Base-by-base conservation (phyloP, 2,113 vertebrate genomes). In the Hystrix cristata region DNA sequence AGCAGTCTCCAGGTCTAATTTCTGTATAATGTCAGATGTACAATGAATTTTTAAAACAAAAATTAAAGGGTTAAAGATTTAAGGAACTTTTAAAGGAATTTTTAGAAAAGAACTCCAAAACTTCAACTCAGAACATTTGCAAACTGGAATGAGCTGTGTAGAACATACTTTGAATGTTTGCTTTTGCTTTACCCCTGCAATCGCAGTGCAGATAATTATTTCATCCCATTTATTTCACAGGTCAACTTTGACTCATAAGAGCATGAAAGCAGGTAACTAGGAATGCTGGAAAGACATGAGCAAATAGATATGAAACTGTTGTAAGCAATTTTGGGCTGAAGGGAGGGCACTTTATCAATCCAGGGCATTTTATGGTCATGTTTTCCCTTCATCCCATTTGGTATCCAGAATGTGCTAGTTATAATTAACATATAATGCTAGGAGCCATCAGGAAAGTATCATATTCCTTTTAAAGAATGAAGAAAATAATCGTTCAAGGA, bases 171-270 rank as follows among this genome's bases (percentile, higher is more conserved):
- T 90, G 55, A 78, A 0, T 90, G 71, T 96, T 94, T 96, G 86
- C 53, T 96, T 94, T 93, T 87, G 95, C 69, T 96, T 86, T 90
- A 76, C 91, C 97, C 65, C 59, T 65, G 87, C 69, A 59, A 93
- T 87, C 48, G 89, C 91, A 79, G 87, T 78, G 57, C 60, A 97
- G 95, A 98, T 90, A 95, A 96, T 93, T 94, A 92, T 95, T 97
- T 96, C 89, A 93, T 91, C 92, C 87, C 86, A 43, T 94, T 96
- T 96, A 97, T 93, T 94, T 95, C 87, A 95, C 64, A 90, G 91
- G 91, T 96, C 95, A 97, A 83, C 83, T 94, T 82, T 95, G 95
- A 93, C 95, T 96, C 95, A 89, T 87, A 87, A 96, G 96, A 94
- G 83, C 90, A 82, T 67, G 90, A 98, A 97, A 93, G 80, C 85